Conservation (phyloP, 2,113 vertebrate genomes). For the Ia io region DNA sequence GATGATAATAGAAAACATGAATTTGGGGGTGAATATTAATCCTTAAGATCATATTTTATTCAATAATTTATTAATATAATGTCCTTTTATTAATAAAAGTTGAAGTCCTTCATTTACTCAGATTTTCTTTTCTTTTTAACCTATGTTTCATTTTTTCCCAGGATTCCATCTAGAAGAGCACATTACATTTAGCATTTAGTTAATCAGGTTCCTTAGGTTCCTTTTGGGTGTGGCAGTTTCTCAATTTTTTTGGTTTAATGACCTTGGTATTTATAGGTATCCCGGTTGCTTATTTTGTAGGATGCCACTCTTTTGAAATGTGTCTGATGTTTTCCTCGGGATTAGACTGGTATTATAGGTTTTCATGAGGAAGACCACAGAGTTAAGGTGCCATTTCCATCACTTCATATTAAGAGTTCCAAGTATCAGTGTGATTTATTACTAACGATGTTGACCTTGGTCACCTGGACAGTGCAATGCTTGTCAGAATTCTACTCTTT, state of each 20-base stretch:
- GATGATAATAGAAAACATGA: neutral
- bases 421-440: neutral
- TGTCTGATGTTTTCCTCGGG: neutral
- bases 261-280: neutral
- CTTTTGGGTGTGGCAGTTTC: neutral
- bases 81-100: neutral
- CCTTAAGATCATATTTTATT: neutral
- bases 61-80: neutral
- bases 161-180: neutral
- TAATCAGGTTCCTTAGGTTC: neutral
- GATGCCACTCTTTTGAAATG: neutral
- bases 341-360: neutral
- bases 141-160: neutral
- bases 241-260: neutral
- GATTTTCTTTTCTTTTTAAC: neutral
- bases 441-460: neutral
- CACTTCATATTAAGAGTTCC: neutral
- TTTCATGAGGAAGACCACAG: neutral
- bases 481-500: neutral
- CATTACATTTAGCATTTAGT: neutral
- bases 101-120: neutral
- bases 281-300: neutral
- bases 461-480: neutral
- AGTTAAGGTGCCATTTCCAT: neutral
- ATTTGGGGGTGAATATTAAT: neutral